Evolutionary conservation across 2,888 invertebrate genomes (phyloP).

Genomic region (Drosophila testacea): DNA sequence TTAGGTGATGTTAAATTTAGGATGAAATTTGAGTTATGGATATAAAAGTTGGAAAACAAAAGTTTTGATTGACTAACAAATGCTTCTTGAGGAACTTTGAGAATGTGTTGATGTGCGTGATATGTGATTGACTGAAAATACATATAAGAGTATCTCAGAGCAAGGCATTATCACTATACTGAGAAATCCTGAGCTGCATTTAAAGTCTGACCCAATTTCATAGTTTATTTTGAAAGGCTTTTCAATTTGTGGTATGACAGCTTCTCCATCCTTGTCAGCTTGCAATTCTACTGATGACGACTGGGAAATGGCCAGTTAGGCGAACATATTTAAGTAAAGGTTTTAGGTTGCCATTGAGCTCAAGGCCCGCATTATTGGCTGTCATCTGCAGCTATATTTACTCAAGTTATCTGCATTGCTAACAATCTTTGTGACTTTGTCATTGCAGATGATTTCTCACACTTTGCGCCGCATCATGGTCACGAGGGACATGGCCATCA

Average conservation of each 20-base stretch:
- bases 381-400: slow-evolving; percentile 39
- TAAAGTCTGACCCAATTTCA: neutral
- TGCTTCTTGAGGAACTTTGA: neutral
- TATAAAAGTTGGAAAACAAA: slow-evolving; percentile 8
- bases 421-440: slow-evolving; percentile 14
- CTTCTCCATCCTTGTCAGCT: neutral
- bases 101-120: neutral
- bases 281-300: neutral
- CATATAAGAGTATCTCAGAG: neutral
- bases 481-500: slow-evolving; percentile 81
- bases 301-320: neutral
- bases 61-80: slow-evolving; percentile 18
- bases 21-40: slow-evolving; percentile 13
- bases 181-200: neutral
- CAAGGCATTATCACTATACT: neutral
- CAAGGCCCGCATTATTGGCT: slow-evolving; percentile 9
- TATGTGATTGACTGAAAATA: slow-evolving; percentile 1
- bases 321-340: slow-evolving; percentile 5
- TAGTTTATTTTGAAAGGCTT: neutral
- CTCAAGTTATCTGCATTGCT: slow-evolving; percentile 62
- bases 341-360: slow-evolving; percentile 34
- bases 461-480: slow-evolving; percentile 70
- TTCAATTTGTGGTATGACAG: neutral
- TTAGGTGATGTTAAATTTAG: slow-evolving; percentile 7
- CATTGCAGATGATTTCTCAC: slow-evolving; percentile 80